Conservation (phyloP, 2,113 vertebrate genomes). For the Patagioenas fasciata region DNA sequence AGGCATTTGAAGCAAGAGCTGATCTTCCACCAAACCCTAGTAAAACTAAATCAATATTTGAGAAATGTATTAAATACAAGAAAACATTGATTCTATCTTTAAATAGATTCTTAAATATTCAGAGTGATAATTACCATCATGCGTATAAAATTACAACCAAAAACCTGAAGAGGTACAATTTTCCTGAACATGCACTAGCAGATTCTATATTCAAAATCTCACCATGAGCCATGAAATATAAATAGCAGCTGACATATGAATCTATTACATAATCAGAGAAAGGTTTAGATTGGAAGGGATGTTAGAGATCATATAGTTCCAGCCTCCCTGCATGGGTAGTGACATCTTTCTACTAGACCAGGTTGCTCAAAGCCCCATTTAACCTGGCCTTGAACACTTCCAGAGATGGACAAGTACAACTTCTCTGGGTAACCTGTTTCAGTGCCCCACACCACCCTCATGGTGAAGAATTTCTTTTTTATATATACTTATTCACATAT, state of each 20-base stretch:
- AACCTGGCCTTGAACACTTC: no score
- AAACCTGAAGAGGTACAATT: neutral
- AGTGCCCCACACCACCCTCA: no score
- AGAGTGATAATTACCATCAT: neutral
- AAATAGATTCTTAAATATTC: neutral
- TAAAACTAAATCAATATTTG: neutral
- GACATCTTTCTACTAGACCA: no score
- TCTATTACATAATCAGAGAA: neutral
- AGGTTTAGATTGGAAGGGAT: no score
- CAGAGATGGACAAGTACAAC: no score
- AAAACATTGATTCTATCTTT: neutral
- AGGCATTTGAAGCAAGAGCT: neutral
- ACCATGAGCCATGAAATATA: neutral
- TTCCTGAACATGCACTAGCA: neutral
- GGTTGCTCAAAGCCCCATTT: no score
- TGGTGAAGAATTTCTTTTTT: no score
- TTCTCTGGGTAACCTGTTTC: no score
- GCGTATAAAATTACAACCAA: neutral
- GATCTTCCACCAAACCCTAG: neutral
- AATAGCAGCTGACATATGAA: neutral
- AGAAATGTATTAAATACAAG: accelerated
- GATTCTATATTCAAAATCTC: neutral
- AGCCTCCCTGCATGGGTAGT: no score
- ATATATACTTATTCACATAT: no score
- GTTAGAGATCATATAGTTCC: no score